phyloP scores from a whole-genome alignment of 2,888 invertebrate genomes.

The Luperina testacea region DNA sequence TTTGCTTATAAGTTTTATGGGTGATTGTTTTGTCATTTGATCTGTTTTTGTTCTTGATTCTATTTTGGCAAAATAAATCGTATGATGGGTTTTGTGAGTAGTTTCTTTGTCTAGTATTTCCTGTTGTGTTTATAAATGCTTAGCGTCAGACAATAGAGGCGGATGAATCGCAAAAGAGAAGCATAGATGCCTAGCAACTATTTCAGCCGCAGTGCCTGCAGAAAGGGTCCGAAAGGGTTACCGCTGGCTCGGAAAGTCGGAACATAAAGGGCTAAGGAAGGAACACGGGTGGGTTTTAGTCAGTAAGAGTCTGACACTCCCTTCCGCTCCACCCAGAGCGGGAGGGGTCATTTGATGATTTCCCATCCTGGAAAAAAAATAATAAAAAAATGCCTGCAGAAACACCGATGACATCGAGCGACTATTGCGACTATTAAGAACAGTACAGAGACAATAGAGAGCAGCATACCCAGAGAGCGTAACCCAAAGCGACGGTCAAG shows the following conservation, averaged over 20 bases:
- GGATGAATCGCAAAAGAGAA: background rate
- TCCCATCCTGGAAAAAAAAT: too few species aligned
- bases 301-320: too few species aligned
- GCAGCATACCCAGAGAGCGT: background rate
- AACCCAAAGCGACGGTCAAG: background rate
- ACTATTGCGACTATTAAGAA: background rate
- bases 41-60: background rate
- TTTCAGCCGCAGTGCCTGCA: background rate
- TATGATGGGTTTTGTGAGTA: background rate
- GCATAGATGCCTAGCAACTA: too few species aligned
- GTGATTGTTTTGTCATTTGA: conserved; percentile 2
- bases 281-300: too few species aligned
- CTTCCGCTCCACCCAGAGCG: too few species aligned
- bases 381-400: too few species aligned
- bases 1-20: conserved; percentile 1
- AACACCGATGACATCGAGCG: background rate
- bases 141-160: background rate
- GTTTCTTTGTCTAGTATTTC: background rate
- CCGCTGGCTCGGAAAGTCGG: too few species aligned
- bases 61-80: background rate
- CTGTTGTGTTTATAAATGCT: background rate
- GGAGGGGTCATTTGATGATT: too few species aligned
- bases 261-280: too few species aligned
- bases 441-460: too few species aligned
- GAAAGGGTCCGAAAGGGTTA: too few species aligned